Percentiles rank a stretch among this genome's conserved stretches.
These are phyloP conservation scores for Urocyon cinereoargenteus DNA, from an alignment of 2,797 vertebrate genomes.

Conservation along the genomic window DNA sequence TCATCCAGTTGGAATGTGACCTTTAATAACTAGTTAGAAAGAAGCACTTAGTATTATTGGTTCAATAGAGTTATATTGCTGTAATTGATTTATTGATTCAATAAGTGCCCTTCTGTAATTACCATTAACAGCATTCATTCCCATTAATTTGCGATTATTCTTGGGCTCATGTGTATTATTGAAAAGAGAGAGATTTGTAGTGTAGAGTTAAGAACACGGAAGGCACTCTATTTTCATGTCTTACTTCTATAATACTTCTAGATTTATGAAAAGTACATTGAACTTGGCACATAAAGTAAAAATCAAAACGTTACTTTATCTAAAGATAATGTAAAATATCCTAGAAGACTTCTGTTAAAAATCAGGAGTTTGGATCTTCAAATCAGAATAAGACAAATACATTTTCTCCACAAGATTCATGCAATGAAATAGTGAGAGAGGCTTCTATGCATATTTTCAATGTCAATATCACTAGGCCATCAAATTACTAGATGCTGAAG, in stretches of 20 bases:
- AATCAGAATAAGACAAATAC: background rate
- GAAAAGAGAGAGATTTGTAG: background rate
- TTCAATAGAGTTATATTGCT: background rate
- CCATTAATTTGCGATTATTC: constrained; percentile 29
- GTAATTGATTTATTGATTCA: background rate
- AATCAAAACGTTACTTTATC: background rate
- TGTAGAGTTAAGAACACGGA: background rate
- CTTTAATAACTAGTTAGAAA: background rate
- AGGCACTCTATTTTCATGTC: background rate
- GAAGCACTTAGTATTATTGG: background rate
- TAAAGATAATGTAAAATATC: background rate
- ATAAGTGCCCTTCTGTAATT: background rate
- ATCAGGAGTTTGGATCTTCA: background rate
- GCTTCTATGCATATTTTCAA: background rate
- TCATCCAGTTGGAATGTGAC: background rate
- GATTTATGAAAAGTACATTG: background rate
- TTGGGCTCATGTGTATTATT: background rate
- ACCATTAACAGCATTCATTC: background rate
- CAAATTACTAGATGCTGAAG: background rate
- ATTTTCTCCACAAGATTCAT: background rate
- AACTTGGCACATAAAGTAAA: background rate
- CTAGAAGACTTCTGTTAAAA: background rate
- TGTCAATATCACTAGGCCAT: background rate
- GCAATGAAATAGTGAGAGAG: background rate
- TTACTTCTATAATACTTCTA: background rate